Base-by-base conservation (phyloP, 2,797 vertebrate genomes). In the Craterocephalus amniculus region DNA sequence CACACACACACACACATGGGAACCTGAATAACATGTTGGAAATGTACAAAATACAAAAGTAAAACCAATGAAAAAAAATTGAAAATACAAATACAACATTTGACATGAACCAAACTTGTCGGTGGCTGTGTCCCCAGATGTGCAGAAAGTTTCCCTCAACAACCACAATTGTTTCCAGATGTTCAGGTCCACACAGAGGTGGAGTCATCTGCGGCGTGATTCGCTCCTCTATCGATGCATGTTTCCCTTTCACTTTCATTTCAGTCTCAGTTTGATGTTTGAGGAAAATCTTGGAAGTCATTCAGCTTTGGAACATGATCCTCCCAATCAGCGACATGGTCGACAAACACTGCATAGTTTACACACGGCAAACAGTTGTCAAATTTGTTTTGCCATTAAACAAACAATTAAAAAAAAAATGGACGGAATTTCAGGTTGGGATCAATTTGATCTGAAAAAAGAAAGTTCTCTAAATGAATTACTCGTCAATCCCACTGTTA, bases 41-140 rank as follows among this genome's bases (percentile, higher is more conserved):
- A 76, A 73, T 67, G 2, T 38, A 70, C 52, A 80, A 77, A 81
- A 68, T 20, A 62, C 49, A 20, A 38, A 72, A 76, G 62, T n/a
- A 63, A 38, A 64, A 67, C 14, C 77, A 48, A 14, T 66, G 58
- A 58, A 79, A 34, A 79, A 34, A 76, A 76, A 58, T 4, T 36
- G 8, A 45, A 66, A 49, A 67, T 18, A 72, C 3, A 55, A 32
- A 27, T 14, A 58, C 12, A 70, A 45, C 12, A 78, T 74, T 36
- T 72, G 52, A 54, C 45, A 73, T 45, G 10, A 67, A 20, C 1
- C 64, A 66, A 73, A 51, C 1, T 0, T 58, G 24, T 51, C 36
- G 4, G 4, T 59, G 34, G 51, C 45, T 62, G 35, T 64, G 32
- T 59, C 26, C 70, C 71, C 64, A 81, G 72, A 83, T 70, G 35